A percentile compares a stretch with the other conserved stretches of the same genome.
phyloP scores from a whole-genome alignment of 2,797 vertebrate genomes.

The Luscinia megarhynchos region DNA sequence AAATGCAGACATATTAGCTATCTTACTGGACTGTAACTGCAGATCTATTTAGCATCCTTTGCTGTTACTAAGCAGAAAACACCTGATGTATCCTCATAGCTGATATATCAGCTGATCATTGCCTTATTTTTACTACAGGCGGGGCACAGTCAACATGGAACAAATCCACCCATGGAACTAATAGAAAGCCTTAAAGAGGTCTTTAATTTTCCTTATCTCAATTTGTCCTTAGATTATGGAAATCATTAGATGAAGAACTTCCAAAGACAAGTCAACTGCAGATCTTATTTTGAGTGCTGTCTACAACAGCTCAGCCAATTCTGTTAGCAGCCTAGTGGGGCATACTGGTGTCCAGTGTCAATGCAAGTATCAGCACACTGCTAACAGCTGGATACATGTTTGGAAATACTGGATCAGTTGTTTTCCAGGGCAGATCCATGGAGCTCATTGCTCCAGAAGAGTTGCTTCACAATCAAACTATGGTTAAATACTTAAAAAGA shows the following conservation, averaged over 20 bases:
- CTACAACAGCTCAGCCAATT: neutral
- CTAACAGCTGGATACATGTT: neutral
- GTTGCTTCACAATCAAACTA: neutral
- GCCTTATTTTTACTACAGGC: neutral
- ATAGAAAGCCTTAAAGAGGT: neutral
- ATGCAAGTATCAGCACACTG: fast-evolving
- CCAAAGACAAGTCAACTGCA: neutral
- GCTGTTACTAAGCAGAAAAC: neutral
- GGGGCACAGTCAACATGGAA: neutral
- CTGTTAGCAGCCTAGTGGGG: neutral
- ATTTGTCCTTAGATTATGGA: neutral
- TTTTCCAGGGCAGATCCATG: neutral
- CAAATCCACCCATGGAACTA: neutral
- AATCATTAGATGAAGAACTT: neutral
- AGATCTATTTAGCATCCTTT: neutral
- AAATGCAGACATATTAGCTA: neutral
- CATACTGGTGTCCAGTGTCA: neutral
- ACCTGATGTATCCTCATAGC: neutral
- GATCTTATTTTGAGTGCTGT: neutral
- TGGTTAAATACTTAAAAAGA: neutral
- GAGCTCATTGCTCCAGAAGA: neutral
- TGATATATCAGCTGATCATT: neutral
- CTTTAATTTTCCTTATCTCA: neutral
- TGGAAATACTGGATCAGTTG: neutral
- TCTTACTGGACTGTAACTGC: neutral